Evolutionary conservation across 2,113 vertebrate species (phyloP), one percentile per base, ranked within the genome.

Genomic region (Poeciliopsis turrubarensis): DNA sequence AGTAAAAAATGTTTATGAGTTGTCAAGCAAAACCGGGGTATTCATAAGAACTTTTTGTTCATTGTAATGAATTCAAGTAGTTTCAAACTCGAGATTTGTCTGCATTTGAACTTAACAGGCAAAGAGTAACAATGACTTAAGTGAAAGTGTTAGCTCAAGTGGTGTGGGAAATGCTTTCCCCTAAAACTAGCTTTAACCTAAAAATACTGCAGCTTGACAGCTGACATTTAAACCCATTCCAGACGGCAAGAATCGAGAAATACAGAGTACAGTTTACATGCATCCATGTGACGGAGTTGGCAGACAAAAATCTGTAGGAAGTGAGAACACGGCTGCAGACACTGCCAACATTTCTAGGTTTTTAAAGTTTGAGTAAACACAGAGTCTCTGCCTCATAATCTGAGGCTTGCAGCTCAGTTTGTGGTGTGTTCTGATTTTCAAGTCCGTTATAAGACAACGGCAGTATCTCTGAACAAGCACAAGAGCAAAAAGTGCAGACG

Each of bases 191-290:
- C 64, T 70, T 81, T 70, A 13, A 31, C 63, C 71, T 79, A 65
- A 68, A 3, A 71, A 70, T 27, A 30, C 70, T 80, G 83, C 83
- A 83, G 68, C 30, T 83, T 57, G 71, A 65, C 84, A 85, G 70
- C 79, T 80, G 63, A 78, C 70, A 67, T 62, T 70, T 39, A 41
- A 83, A 75, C 62, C 66, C 75, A 75, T 68, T 75, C 80, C 80
- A 81, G 80, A 86, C 85, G 88, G 78, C 79, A 67, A 39, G 60
- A 22, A 27, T 65, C 57, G 61, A 75, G n/a, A n/a, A n/a, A n/a
- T n/a, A n/a, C n/a, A n/a, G n/a, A n/a, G 75, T 64, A 47, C 62
- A 70, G 67, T 26, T 77, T 70, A 82, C 34, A 54, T 72, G 60
- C 11, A 68, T 61, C 70, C 65, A 63, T 32, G 70, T 68, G 68